Conservation (phyloP, 1,140 invertebrate species). For the Chironomus striatipennis region DNA sequence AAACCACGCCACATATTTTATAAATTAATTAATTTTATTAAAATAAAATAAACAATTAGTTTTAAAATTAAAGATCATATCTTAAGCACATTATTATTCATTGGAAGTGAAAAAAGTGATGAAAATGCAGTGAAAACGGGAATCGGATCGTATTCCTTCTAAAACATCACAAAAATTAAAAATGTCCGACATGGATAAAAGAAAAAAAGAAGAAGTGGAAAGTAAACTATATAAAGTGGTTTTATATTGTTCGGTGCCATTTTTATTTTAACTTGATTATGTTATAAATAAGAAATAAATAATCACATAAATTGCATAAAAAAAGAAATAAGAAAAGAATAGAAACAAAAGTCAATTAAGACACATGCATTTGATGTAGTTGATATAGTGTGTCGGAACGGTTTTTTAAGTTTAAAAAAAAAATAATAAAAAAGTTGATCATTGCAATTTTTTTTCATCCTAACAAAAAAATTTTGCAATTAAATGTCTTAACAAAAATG, state of each 20-base stretch:
- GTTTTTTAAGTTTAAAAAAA: no score
- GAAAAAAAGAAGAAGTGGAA: constrained; percentile 13
- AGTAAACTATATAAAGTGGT: constrained; percentile 13
- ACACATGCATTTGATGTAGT: background rate
- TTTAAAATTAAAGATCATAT: background rate
- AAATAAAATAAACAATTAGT: constrained; percentile 1
- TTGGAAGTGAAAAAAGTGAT: background rate
- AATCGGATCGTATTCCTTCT: background rate
- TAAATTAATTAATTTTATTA: background rate
- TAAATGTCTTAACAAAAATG: background rate
- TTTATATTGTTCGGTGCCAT: constrained; percentile 1
- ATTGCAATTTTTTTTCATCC: no score
- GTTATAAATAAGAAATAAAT: background rate
- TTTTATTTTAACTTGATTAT: constrained; percentile 10
- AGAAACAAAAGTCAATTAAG: no score
- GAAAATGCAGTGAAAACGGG: no score
- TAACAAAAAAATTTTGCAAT: background rate
- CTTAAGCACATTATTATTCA: background rate
- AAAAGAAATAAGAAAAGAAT: no score
- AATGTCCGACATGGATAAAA: constrained; percentile 13
- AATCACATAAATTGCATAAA: no score
- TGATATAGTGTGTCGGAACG: no score
- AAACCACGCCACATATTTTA: background rate
- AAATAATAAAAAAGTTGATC: no score
- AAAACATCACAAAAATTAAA: constrained; percentile 3